Percentiles rank a stretch among this genome's conserved stretches.
These are phyloP conservation scores for Cirrhinus molitorella DNA, from an alignment of 2,797 vertebrate genomes.

Conservation along the genomic window DNA sequence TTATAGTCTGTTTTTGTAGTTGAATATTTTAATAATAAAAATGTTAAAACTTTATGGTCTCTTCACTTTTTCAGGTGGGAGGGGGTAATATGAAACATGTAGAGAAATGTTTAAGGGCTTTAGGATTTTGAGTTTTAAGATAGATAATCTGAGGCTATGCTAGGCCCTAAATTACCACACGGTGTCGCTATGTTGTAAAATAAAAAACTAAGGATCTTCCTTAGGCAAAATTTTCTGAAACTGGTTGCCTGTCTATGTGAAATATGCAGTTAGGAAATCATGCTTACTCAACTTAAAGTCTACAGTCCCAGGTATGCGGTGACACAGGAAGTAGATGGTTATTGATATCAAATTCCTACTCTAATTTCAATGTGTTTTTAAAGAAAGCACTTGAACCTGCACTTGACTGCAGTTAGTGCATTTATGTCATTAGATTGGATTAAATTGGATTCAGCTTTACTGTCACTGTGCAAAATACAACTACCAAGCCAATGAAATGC, in stretches of 20 bases:
- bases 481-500: not conserved
- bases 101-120: not conserved
- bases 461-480: slow-evolving; percentile 9
- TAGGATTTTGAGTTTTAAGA: not conserved
- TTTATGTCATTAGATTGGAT: not conserved
- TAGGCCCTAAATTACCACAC: slow-evolving; percentile 21
- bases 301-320: not conserved
- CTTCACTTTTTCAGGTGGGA: slow-evolving; percentile 10
- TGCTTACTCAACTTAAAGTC: not conserved
- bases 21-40: slow-evolving; percentile 90
- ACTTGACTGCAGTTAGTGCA: not conserved
- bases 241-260: not conserved
- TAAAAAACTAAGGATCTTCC: not conserved
- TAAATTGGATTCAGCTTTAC: not conserved
- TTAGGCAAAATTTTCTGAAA: not conserved
- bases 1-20: slow-evolving; percentile 85
- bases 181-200: slow-evolving; percentile 34
- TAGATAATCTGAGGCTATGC: not conserved
- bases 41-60: slow-evolving; percentile 68
- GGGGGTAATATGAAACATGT: not conserved
- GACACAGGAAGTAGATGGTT: not conserved
- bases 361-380: not conserved
- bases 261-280: not conserved
- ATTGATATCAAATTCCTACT: not conserved
- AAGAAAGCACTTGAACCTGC: not conserved